Evolutionary conservation across 2,888 invertebrate species (phyloP), one percentile per base, ranked within the genome.

Genomic region (Trichogramma dendrolimi): DNA sequence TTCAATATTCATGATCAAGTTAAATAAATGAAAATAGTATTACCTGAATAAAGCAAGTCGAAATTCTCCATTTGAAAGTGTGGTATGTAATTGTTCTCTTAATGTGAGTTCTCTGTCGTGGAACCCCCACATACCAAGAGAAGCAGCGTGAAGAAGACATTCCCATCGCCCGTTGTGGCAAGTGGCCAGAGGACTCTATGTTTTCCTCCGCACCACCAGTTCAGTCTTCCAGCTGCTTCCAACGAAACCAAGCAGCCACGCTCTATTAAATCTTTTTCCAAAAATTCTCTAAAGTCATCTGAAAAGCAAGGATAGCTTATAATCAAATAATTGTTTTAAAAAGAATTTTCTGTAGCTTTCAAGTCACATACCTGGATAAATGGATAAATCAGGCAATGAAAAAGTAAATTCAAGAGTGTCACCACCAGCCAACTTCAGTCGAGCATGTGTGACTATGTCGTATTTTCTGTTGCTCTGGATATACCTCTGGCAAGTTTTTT

Each of bases 131-230:
- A 93, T 92, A 0, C 91, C 91, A 71, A 85, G 78, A 0, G 92
- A 92, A 0, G 92, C 93, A 6, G 94, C 93, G 76, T 94, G 94
- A 1, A 94, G 84, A 8, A 94, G 79, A 75, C 94, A 94, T 94
- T 94, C 38, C 94, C 94, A 79, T 94, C 94, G 0, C 89, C 94
- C 6, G 90, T 89, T 0, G 94, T 94, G 27, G 91, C 89, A 65
- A 92, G 80, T 0, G 87, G 86, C 73, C 86, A 80, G 3, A 87
- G 72, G 10, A 78, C 75, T 66, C 79, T 72, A 53, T 73, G 73
- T 68, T 73, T 77, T 14, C 75, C 73, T 57, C 83, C 83, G 38
- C 84, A 83, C 93, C 91, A 91, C 92, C 92, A 93, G 80, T 93
- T 93, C 49, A 93, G 79, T 53, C 91, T 85, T 56, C 87, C 86